Evolutionary conservation across 2,113 vertebrate genomes (phyloP), one percentile per base, ranked within the genome.

Genomic region (Periophthalmodon schlosseri): DNA sequence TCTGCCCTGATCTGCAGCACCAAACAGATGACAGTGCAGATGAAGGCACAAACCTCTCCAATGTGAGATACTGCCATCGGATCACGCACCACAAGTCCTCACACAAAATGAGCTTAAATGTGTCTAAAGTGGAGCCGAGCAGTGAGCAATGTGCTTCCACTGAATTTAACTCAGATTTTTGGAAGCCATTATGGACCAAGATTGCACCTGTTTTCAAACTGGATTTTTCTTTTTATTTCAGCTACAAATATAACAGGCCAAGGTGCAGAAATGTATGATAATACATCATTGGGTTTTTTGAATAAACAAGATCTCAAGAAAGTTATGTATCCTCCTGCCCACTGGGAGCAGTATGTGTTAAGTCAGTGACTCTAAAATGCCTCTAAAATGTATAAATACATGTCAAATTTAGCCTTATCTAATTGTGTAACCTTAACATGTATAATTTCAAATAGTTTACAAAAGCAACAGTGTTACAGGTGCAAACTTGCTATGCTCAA

Each of bases 1-100:
- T 91, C 87, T 87, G 85, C 81, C 57, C 74, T 76, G 85, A 91
- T 89, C 84, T 78, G 81, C 76, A 84, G 64, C 70, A 85, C 86
- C 83, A 88, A 83, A 88, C 67, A 67, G 77, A 82, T 65, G 78
- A 66, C 75, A 46, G n/a, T 50, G 69, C 52, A 74, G 78, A 88
- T 81, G 83, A 77, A 76, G 73, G 76, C 72, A 82, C 77, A 79
- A 73, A 86, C 77, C 71, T 58, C 76, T 64, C 52, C 73, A 73
- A 81, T 86, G 69, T 75, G 79, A 78, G 81, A 85, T 46, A 66
- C 63, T 73, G 72, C 67, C 70, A 74, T 77, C 72, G 67, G 52
- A 80, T 79, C 77, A 73, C 46, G 2, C 80, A 64, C 58, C 33
- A 58, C 52, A 73, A 46, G 79, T 76, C 78, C 63, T 76, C 68